Evolutionary conservation across 2,113 vertebrate species (phyloP).

Genomic region (Rhagologus leucostigma): DNA sequence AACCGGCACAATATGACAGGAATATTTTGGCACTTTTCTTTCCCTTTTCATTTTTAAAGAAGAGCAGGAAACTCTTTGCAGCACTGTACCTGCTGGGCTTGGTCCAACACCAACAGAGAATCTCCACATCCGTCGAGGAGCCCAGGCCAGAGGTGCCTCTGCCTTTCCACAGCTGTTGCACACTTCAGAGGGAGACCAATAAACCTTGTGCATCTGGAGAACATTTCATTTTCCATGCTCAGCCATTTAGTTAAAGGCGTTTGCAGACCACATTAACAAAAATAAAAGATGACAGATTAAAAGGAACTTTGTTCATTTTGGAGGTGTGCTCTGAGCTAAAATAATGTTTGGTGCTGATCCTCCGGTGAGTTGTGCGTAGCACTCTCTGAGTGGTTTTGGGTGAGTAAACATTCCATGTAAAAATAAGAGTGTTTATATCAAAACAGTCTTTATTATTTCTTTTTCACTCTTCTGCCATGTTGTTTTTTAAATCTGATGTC

Average conservation of each 20-base stretch:
- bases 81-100: not conserved
- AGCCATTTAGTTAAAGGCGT: not conserved
- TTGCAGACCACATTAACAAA: not conserved
- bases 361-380: not conserved
- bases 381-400: not conserved
- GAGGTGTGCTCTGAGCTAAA: not conserved
- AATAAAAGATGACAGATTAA: not conserved
- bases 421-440: not conserved
- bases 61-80: not conserved
- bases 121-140: fast-evolving
- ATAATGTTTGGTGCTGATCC: not conserved
- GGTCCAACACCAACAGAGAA: not conserved
- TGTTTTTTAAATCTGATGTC: not conserved
- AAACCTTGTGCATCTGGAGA: not conserved
- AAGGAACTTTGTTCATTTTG: not conserved
- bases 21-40: not conserved
- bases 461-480: not conserved
- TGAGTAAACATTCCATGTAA: not conserved
- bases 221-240: not conserved
- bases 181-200: not conserved
- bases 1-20: too few species aligned
- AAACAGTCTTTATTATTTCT: not conserved
- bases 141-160: not conserved
- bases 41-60: not conserved
- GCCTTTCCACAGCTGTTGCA: not conserved